Percentiles rank a stretch among this genome's conserved stretches.
Evolutionary conservation across 2,113 vertebrate genomes (phyloP).

Genomic region (Lipophrys pholis): DNA sequence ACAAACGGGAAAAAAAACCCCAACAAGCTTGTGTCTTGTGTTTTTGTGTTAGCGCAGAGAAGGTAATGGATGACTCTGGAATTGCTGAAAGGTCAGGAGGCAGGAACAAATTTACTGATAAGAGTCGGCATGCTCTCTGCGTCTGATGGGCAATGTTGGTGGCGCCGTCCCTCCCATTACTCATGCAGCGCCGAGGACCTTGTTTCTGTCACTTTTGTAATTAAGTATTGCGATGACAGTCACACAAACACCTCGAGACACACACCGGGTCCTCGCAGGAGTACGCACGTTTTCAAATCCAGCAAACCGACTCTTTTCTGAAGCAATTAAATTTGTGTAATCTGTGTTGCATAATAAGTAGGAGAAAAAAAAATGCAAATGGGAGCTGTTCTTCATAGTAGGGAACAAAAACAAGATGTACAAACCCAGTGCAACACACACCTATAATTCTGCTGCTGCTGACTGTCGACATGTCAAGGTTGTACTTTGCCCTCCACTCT

Average conservation of each 20-base stretch:
- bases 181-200: conserved; percentile 40
- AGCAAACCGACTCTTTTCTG: too few relatives aligned
- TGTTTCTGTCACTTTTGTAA: conserved; percentile 45
- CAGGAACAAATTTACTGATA: conserved; percentile 48
- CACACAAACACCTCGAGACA: neutral
- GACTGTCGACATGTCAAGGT: too few relatives aligned
- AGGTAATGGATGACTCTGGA: conserved; percentile 24
- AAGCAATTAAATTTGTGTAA: too few relatives aligned
- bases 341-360: too few relatives aligned
- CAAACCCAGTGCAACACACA: too few relatives aligned
- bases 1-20: conserved; percentile 2
- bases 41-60: neutral
- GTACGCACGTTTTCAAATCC: too few relatives aligned
- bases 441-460: too few relatives aligned
- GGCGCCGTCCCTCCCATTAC: conserved; percentile 39
- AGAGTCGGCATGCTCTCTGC: conserved; percentile 48
- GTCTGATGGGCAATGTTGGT: conserved; percentile 22
- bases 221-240: conserved; percentile 41
- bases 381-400: too few relatives aligned
- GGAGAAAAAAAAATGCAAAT: too few relatives aligned
- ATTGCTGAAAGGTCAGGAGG: conserved; percentile 57
- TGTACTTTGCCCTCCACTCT: too few relatives aligned
- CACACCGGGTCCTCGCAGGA: neutral
- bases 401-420: too few relatives aligned
- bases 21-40: neutral